Conservation (phyloP, 2,797 vertebrate species). For the Melanotaenia trifasciata region DNA sequence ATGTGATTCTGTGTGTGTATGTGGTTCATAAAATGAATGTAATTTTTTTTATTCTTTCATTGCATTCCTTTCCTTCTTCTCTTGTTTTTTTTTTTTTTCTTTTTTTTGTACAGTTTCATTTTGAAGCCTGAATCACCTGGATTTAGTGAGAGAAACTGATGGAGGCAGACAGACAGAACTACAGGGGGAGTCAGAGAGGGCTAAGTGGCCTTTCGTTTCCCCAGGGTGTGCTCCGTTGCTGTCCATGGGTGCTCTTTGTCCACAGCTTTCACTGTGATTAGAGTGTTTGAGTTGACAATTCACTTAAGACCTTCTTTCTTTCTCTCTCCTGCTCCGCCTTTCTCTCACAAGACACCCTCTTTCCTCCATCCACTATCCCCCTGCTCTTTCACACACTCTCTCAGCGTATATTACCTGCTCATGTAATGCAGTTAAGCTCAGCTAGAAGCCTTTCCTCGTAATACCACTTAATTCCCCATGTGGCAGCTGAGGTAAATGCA, state of each 20-base stretch:
- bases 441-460: slow-evolving; percentile 93
- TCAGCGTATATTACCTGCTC: slow-evolving; percentile 92
- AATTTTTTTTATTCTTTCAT: background rate
- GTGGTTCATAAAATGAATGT: background rate
- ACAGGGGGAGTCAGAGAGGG: slow-evolving; percentile 45
- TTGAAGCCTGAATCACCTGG: slow-evolving; percentile 80
- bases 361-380: slow-evolving; percentile 41
- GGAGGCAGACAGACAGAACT: slow-evolving; percentile 31
- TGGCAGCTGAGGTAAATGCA: slow-evolving; percentile 90
- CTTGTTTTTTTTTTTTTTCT: background rate
- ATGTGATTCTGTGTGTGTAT: background rate
- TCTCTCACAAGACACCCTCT: slow-evolving; percentile 42
- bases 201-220: slow-evolving; percentile 79
- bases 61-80: background rate
- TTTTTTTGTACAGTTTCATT: slow-evolving; percentile 87
- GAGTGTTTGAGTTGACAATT: slow-evolving; percentile 92
- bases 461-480: slow-evolving; percentile 96
- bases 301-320: slow-evolving; percentile 86
- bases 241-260: slow-evolving; percentile 89
- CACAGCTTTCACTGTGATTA: slow-evolving; percentile 97
- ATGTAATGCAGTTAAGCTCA: slow-evolving; percentile 98
- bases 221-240: slow-evolving; percentile 83
- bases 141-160: slow-evolving; percentile 30
- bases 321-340: slow-evolving; percentile 37
- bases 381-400: slow-evolving; percentile 53